Evolutionary conservation across 2,888 invertebrate species (phyloP).

Genomic region (Myopa tessellatipennis): DNA sequence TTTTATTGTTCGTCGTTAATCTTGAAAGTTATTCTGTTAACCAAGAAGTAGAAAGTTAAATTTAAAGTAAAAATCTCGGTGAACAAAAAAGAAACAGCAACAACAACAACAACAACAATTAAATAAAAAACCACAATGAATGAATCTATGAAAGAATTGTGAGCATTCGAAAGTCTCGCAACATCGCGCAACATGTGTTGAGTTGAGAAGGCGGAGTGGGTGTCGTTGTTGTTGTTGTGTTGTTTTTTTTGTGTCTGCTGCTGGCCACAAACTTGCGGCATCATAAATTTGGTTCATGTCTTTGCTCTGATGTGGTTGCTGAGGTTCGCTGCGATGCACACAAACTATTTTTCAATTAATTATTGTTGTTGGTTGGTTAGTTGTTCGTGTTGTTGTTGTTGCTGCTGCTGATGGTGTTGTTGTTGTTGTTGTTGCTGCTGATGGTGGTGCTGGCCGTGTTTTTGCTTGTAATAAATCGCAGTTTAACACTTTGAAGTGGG

Average conservation of each 20-base stretch:
- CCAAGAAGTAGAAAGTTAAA: too few relatives aligned
- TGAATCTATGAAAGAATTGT: too few relatives aligned
- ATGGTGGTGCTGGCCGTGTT: background rate
- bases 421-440: background rate
- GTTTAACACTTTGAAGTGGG: background rate
- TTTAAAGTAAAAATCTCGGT: too few relatives aligned
- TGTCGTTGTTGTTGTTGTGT: constrained; percentile 1
- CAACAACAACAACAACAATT: background rate
- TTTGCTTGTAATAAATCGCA: background rate
- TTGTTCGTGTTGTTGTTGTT: background rate
- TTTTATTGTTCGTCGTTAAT: too few relatives aligned
- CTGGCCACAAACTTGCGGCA: background rate
- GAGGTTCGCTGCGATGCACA: too few relatives aligned
- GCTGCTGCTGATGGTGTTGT: background rate
- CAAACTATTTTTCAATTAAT: too few relatives aligned
- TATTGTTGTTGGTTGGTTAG: background rate
- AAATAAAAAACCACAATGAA: background rate
- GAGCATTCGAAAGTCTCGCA: too few relatives aligned
- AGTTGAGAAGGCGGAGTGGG: background rate
- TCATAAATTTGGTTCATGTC: background rate
- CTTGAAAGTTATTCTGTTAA: too few relatives aligned
- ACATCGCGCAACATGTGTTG: background rate
- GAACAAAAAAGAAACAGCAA: background rate
- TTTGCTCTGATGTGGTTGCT: background rate
- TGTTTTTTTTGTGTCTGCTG: background rate